These are phyloP conservation scores for Microcebus lehilahytsara DNA, from an alignment of 2,113 vertebrate genomes.

Conservation along the genomic window DNA sequence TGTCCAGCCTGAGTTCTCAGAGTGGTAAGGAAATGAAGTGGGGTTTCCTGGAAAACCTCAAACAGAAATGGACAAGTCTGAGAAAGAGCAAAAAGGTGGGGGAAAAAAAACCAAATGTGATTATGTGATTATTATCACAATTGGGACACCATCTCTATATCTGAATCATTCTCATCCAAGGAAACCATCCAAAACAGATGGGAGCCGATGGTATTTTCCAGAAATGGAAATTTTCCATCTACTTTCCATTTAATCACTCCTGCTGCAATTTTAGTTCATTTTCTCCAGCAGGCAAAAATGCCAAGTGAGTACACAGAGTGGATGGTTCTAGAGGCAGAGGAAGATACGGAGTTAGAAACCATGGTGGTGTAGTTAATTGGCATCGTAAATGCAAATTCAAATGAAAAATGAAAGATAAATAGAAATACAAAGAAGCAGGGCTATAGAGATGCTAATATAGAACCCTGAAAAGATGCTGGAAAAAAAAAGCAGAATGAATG, in stretches of 20 bases:
- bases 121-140: neutral
- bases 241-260: conserved; percentile 15
- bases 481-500: neutral
- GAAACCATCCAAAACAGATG: conserved; percentile 42
- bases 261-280: conserved; percentile 30
- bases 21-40: neutral
- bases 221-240: conserved; percentile 46
- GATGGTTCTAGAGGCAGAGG: neutral
- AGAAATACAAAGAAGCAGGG: neutral
- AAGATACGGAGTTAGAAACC: neutral
- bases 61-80: neutral
- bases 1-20: neutral
- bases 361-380: neutral
- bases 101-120: neutral
- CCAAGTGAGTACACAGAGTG: neutral
- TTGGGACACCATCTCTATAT: neutral
- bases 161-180: neutral
- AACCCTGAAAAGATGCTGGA: neutral
- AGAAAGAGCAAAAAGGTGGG: neutral
- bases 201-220: neutral
- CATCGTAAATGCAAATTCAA: conserved; percentile 10
- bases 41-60: neutral
- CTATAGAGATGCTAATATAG: neutral
- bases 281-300: neutral
- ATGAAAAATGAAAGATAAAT: neutral